Percentiles rank a stretch among this genome's conserved stretches.
Evolutionary conservation across 1,140 invertebrate genomes (phyloP).

Genomic region (Drosophila saltans): DNA sequence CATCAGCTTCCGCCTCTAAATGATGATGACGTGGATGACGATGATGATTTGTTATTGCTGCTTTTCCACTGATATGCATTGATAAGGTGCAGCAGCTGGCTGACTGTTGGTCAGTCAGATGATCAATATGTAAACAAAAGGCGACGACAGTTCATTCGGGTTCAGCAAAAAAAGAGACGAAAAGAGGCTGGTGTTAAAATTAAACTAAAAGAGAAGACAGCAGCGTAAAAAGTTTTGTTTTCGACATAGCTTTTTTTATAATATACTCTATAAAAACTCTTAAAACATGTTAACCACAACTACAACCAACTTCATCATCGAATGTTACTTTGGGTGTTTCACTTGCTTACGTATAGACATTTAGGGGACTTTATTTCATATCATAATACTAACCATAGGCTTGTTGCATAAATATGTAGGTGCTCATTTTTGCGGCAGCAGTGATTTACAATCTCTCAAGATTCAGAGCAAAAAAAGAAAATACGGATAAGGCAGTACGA

Average conservation of each 20-base stretch:
- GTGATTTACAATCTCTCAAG: constrained; percentile 47
- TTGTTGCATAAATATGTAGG: constrained; percentile 77
- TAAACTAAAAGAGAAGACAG: too few relatives aligned
- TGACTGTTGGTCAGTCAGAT: not conserved
- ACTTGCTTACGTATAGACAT: too few relatives aligned
- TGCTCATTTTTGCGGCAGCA: constrained; percentile 82
- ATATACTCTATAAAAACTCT: too few relatives aligned
- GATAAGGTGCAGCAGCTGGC: not conserved
- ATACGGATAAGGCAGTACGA: constrained; percentile 25
- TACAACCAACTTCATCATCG: too few relatives aligned
- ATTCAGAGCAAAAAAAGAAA: constrained; percentile 29
- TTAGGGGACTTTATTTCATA: not conserved
- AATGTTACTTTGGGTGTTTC: too few relatives aligned
- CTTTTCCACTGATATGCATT: not conserved
- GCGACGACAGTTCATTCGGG: not conserved
- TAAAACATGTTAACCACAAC: too few relatives aligned
- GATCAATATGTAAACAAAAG: not conserved
- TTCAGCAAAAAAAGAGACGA: not conserved
- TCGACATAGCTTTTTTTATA: too few relatives aligned
- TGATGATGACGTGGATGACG: not conserved
- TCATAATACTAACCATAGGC: constrained; percentile 69
- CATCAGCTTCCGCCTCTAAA: constrained; percentile 4
- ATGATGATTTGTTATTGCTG: not conserved
- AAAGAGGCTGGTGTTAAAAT: not conserved
- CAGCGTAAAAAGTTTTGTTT: too few relatives aligned